phyloP scores from a whole-genome alignment of 1,140 invertebrate genomes.

The Aphidius gifuensis region DNA sequence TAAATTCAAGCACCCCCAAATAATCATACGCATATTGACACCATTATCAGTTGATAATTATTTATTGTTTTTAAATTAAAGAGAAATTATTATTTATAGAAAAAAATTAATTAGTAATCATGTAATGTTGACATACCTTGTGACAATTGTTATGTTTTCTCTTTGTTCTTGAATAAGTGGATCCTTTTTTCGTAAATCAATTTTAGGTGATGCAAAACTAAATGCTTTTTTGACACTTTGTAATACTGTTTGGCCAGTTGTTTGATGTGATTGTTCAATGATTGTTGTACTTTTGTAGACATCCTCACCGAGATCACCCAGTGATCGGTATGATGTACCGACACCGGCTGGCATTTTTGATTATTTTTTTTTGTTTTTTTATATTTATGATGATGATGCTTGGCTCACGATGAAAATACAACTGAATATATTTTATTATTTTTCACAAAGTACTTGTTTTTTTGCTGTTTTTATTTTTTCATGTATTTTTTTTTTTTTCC shows the following conservation, averaged over 20 bases:
- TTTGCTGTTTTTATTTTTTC: no score
- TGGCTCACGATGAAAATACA: constrained; percentile 5
- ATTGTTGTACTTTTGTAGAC: constrained; percentile 65
- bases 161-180: constrained; percentile 54
- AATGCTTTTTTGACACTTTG: constrained; percentile 65
- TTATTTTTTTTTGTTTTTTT: constrained; percentile 11
- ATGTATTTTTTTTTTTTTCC: no score
- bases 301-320: constrained; percentile 60
- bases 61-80: no score
- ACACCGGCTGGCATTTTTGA: constrained; percentile 60
- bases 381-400: constrained; percentile 21
- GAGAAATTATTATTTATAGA: no score
- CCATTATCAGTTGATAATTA: no score
- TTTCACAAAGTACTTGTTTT: not conserved
- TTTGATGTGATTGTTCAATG: constrained; percentile 54
- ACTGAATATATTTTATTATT: not conserved
- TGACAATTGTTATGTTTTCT: constrained; percentile 54
- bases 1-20: no score
- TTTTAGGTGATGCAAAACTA: constrained; percentile 56
- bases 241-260: constrained; percentile 55
- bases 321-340: constrained; percentile 63
- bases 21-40: no score
- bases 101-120: no score
- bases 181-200: constrained; percentile 55
- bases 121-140: constrained; percentile 51